Conservation (phyloP, 2,888 invertebrate genomes). For the Morpho deidamia region DNA sequence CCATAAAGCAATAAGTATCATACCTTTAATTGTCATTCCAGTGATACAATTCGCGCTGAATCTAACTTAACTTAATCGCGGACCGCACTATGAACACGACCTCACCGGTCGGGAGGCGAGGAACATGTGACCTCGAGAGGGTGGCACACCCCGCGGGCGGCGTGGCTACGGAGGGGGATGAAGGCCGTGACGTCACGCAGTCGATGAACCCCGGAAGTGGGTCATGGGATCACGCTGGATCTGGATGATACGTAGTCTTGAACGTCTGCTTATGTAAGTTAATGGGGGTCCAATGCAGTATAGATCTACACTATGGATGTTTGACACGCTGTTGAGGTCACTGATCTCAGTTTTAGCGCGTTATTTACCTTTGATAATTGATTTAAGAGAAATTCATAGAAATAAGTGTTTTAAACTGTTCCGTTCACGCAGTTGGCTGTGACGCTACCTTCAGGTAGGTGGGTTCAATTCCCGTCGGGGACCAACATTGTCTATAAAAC, state of each 20-base stretch:
- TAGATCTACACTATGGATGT: no score
- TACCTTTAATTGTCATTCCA: conserved; percentile 65
- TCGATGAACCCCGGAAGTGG: conserved; percentile 66
- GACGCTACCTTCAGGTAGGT: no score
- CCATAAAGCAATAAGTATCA: conserved; percentile 19
- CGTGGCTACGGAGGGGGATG: conserved; percentile 39
- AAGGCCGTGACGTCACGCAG: conserved; percentile 68
- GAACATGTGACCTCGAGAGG: conserved; percentile 65
- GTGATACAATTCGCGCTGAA: conserved; percentile 29
- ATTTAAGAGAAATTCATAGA: no score
- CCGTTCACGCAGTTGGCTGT: no score
- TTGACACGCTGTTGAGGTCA: no score
- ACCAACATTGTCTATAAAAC: no score
- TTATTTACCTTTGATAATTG: no score
- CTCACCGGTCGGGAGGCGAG: conserved; percentile 41
- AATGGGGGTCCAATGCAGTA: background rate
- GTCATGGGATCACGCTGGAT: conserved; percentile 62
- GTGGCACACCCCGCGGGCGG: conserved; percentile 62
- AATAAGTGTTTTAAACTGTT: no score
- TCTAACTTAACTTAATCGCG: conserved; percentile 29
- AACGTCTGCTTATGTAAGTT: background rate
- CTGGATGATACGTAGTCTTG: conserved; percentile 31
- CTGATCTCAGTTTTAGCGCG: no score
- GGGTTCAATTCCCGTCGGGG: no score
- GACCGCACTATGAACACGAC: conserved; percentile 37